Conservation (phyloP, 2,113 vertebrate species). For the Ctenodactylus gundi region DNA sequence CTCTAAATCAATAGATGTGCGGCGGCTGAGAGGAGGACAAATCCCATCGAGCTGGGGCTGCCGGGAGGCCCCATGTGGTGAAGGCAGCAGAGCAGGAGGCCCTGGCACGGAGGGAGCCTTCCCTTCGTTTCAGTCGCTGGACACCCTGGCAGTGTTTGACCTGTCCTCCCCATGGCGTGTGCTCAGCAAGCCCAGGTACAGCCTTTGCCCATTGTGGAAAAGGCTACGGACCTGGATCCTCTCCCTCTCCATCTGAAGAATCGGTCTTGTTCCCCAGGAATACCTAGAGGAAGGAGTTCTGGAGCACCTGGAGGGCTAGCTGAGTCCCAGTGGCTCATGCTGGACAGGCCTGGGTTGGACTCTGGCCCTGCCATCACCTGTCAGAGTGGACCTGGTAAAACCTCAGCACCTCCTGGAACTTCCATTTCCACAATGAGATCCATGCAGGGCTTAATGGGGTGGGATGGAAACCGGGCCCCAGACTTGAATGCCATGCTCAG, state of each 20-base stretch:
- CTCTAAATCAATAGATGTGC: neutral
- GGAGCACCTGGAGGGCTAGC: rapidly evolving
- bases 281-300: rapidly evolving
- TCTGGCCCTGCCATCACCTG: neutral
- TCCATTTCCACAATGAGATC: neutral
- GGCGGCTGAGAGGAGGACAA: neutral
- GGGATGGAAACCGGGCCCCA: rapidly evolving
- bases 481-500: too few species aligned
- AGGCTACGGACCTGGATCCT: neutral
- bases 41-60: neutral
- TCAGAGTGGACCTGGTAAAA: rapidly evolving
- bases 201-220: neutral
- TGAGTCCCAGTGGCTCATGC: neutral
- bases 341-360: neutral
- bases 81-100: neutral
- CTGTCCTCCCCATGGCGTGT: neutral
- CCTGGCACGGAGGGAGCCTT: rapidly evolving
- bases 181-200: neutral
- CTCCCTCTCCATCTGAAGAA: too few species aligned
- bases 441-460: too few species aligned
- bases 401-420: neutral
- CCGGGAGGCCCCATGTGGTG: neutral
- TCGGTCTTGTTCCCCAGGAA: too few species aligned
- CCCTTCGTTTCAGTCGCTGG: neutral
- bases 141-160: neutral